Conservation (phyloP, 2,888 invertebrate genomes). For the Euplagia quadripunctaria region DNA sequence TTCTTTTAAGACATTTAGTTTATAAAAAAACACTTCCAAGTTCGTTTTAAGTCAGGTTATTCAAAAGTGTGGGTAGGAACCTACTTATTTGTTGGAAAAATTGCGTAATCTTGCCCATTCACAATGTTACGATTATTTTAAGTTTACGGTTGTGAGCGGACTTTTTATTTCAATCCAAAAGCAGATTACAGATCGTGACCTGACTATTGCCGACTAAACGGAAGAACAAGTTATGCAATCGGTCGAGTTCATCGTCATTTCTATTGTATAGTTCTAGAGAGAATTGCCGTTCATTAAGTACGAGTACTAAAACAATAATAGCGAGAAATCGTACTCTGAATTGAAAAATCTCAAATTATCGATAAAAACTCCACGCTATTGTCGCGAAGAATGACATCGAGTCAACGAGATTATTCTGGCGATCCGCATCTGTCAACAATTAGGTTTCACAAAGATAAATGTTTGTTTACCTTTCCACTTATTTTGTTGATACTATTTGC, state of each 20-base stretch:
- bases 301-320: conserved; percentile 47
- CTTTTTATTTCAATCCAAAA: conserved; percentile 39
- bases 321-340: conserved; percentile 38
- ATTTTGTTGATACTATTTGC: neutral
- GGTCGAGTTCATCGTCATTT: conserved; percentile 48
- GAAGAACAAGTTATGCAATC: conserved; percentile 51
- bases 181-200: conserved; percentile 47
- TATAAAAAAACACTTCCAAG: too few species aligned
- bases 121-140: conserved; percentile 27
- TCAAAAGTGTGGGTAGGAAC: neutral
- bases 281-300: conserved; percentile 42
- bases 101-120: conserved; percentile 30
- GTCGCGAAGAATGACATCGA: conserved; percentile 28
- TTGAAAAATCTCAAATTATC: conserved; percentile 32
- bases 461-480: neutral
- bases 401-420: conserved; percentile 20
- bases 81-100: conserved; percentile 13
- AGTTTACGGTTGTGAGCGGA: conserved; percentile 24
- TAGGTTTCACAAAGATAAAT: conserved; percentile 22
- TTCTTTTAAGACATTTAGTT: too few species aligned
- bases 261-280: conserved; percentile 42
- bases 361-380: conserved; percentile 50
- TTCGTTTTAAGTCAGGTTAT: neutral
- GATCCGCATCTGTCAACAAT: conserved; percentile 19
- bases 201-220: conserved; percentile 34